Evolutionary conservation across 2,888 invertebrate genomes (phyloP).

Genomic region (Himalopsyche kuldschensis): DNA sequence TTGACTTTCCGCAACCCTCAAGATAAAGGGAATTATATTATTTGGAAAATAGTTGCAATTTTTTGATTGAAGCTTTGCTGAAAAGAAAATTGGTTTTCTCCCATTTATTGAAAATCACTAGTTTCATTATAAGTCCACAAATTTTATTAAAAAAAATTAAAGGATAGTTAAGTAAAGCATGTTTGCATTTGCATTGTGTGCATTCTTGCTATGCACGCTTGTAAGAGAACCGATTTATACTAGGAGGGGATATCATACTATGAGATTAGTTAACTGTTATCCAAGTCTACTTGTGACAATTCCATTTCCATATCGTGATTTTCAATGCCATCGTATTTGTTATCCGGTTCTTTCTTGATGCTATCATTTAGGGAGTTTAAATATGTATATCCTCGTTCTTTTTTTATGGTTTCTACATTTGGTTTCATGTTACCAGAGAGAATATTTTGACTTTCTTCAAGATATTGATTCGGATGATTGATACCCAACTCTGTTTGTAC

Average conservation of each 20-base stretch:
- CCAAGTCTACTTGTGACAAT: constrained; percentile 4
- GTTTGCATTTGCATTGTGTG: too few relatives aligned
- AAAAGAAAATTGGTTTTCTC: too few relatives aligned
- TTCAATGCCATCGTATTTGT: constrained; percentile 6
- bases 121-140: too few relatives aligned
- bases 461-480: constrained; percentile 92
- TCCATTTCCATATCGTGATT: constrained; percentile 14
- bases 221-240: background rate
- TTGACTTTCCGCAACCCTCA: too few relatives aligned
- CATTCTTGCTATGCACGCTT: too few relatives aligned
- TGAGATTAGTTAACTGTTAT: background rate
- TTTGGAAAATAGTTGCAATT: too few relatives aligned
- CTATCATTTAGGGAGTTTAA: constrained; percentile 10
- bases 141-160: too few relatives aligned
- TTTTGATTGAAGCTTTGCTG: too few relatives aligned
- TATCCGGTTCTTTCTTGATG: background rate
- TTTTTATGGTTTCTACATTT: constrained; percentile 38
- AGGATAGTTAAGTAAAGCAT: too few relatives aligned
- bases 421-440: constrained; percentile 49
- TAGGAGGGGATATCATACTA: background rate
- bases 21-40: too few relatives aligned
- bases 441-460: constrained; percentile 74
- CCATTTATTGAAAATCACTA: too few relatives aligned
- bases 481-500: constrained; percentile 67
- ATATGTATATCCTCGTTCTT: background rate